Base-by-base conservation (phyloP, 2,888 invertebrate species). In the Parnassius smintheus region DNA sequence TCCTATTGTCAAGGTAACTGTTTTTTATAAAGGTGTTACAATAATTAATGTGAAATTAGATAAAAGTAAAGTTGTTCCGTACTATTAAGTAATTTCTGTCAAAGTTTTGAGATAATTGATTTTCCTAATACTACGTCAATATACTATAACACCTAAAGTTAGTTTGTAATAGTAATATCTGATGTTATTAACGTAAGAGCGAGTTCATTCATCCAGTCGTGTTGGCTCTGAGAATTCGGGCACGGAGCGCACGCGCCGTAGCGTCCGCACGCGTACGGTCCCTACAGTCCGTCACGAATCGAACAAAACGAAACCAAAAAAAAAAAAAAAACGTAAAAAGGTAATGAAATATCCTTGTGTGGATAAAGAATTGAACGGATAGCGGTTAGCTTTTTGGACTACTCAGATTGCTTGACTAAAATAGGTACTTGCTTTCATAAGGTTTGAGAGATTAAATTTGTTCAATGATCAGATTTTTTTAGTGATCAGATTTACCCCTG, bases 161-260 rank as follows among this genome's bases (percentile, higher is more conserved):
- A 10, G n/a, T n/a, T 25, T 9, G 12, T 44, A 7, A 11, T 44
- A 12, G 45, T 2, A 18, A 22, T 54, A 51, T 56, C 52, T 9
- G 45, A 46, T 10, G 46, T 41, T 49, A 44, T 46, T 52, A 42
- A 53, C 52, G 46, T 59, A 56, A 63, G 56, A 56, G 60, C 53
- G 42, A 44, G 56, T 60, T 56, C 64, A 64, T 64, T 64, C 60
- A 57, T 60, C 45, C 42, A 59, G 64, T 74, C 73, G 72, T 73
- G 73, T 67, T 65, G 65, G 58, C 56, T 60, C 68, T 74, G 74
- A 72, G 74, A 73, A 73, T 74, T 74, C 73, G 74, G 74, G 66
- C 74, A 74, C 59, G 61, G 56, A 59, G 66, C 67, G 72, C 74
- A 72, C 74, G 74, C 71, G 72, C 59, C 55, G 12, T 12, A 25